These are phyloP conservation scores for Drosophila navojoa DNA, from an alignment of 1,140 invertebrate species.

Conservation along the genomic window DNA sequence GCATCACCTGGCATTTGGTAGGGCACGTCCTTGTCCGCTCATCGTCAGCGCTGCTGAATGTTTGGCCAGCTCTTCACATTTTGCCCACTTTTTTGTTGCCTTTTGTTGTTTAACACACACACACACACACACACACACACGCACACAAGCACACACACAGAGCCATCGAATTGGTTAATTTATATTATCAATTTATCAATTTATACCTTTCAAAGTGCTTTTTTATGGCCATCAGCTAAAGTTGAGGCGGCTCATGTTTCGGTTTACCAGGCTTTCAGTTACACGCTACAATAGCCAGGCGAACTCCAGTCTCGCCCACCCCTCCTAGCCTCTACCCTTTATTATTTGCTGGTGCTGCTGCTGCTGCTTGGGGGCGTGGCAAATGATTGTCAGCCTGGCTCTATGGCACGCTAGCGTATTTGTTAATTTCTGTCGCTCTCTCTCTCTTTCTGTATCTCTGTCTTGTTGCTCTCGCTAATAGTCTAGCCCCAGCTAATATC, in stretches of 20 bases:
- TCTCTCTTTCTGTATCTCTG: too few species aligned
- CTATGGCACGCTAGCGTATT: conserved; percentile 55
- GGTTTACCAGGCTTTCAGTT: conserved; percentile 3
- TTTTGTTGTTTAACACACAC: conserved; percentile 42
- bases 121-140: conserved; percentile 33
- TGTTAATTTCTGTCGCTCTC: too few species aligned
- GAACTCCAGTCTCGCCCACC: too few species aligned
- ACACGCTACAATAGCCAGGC: conserved; percentile 6
- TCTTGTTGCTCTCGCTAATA: too few species aligned
- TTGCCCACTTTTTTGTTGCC: conserved; percentile 18
- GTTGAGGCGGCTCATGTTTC: conserved; percentile 12
- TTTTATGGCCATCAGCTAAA: conserved; percentile 61
- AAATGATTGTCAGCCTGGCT: conserved; percentile 55
- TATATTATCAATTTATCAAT: conserved; percentile 81
- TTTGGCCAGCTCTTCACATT: conserved; percentile 47
- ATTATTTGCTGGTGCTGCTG: not conserved
- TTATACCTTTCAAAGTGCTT: conserved; percentile 78
- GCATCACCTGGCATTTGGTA: conserved; percentile 33
- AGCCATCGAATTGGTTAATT: conserved; percentile 72
- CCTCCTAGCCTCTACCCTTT: too few species aligned
- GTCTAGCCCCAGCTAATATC: too few species aligned
- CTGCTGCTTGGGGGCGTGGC: conserved; percentile 4
- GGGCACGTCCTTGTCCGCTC: conserved; percentile 31
- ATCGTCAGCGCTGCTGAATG: conserved; percentile 21
- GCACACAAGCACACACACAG: conserved; percentile 25